Conservation (phyloP, 2,888 invertebrate genomes). For the Drosophila ezoana region DNA sequence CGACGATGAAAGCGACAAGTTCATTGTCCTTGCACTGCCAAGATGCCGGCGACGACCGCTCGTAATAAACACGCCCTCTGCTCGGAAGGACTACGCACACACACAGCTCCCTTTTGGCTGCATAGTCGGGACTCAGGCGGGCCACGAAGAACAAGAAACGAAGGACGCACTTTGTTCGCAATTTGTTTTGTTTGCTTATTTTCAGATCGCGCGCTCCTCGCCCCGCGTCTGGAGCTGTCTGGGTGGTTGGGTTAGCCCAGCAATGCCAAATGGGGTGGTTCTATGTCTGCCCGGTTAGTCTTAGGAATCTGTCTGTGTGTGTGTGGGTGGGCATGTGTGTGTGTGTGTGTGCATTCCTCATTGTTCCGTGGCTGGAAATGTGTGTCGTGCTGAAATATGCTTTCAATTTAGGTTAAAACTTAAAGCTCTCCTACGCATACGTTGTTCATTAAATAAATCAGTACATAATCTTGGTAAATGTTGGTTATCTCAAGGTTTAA, state of each 20-base stretch:
- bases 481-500: conserved; percentile 13
- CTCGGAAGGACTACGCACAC: conserved; percentile 45
- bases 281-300: conserved; percentile 45
- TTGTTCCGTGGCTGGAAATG: conserved; percentile 55
- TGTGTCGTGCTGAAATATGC: conserved; percentile 63
- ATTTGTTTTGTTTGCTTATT: conserved; percentile 80
- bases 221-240: conserved; percentile 36
- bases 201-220: conserved; percentile 27
- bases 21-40: conserved; percentile 75
- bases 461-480: conserved; percentile 17
- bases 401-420: conserved; percentile 73
- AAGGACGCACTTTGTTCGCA: conserved; percentile 81
- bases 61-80: conserved; percentile 72
- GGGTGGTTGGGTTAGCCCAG: conserved; percentile 8
- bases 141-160: conserved; percentile 12
- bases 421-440: conserved; percentile 50
- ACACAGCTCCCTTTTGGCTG: conserved; percentile 28
- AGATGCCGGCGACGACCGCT: conserved; percentile 34
- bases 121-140: not conserved
- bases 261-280: conserved; percentile 33
- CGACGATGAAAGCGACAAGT: conserved; percentile 79
- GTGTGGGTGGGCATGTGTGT: conserved; percentile 1
- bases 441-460: conserved; percentile 27
- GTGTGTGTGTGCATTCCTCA: conserved; percentile 30
- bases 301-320: conserved; percentile 26